Evolutionary conservation across 2,797 vertebrate species (phyloP).

Genomic region (Rachycentron canadum): DNA sequence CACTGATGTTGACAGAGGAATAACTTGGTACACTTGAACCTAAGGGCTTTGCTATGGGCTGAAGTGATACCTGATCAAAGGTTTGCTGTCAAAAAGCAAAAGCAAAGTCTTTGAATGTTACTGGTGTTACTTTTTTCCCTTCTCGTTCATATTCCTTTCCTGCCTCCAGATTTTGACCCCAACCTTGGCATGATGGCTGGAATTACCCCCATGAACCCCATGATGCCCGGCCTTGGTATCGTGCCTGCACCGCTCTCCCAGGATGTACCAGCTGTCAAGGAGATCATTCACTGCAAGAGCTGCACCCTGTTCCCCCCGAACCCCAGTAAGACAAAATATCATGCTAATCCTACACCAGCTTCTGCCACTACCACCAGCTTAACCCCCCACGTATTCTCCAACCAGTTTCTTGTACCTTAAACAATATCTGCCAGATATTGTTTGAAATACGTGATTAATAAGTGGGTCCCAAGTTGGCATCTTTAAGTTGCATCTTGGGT

Average conservation of each 20-base stretch:
- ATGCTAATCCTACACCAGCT: constrained; percentile 1
- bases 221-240: constrained; percentile 94
- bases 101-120: not conserved
- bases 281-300: constrained; percentile 98
- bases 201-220: constrained; percentile 92
- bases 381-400: not conserved
- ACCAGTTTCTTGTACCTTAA: too few species aligned
- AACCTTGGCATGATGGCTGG: constrained; percentile 94
- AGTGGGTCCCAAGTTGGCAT: not conserved
- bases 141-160: constrained; percentile 41
- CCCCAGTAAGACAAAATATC: constrained; percentile 88
- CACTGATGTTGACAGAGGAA: constrained; percentile 56
- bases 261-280: constrained; percentile 92
- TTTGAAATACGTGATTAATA: not conserved
- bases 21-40: constrained; percentile 26
- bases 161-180: constrained; percentile 91
- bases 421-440: not conserved
- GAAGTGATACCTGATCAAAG: constrained; percentile 17
- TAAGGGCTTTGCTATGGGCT: constrained; percentile 29
- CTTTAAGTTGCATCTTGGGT: not conserved
- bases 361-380: not conserved
- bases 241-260: constrained; percentile 91
- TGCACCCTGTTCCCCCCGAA: constrained; percentile 97
- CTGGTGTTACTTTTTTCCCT: constrained; percentile 5
- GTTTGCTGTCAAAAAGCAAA: not conserved